A percentile compares a stretch with the other conserved stretches of the same genome.
phyloP scores from a whole-genome alignment of 2,888 invertebrate genomes.

The Polydesmus complanatus region DNA sequence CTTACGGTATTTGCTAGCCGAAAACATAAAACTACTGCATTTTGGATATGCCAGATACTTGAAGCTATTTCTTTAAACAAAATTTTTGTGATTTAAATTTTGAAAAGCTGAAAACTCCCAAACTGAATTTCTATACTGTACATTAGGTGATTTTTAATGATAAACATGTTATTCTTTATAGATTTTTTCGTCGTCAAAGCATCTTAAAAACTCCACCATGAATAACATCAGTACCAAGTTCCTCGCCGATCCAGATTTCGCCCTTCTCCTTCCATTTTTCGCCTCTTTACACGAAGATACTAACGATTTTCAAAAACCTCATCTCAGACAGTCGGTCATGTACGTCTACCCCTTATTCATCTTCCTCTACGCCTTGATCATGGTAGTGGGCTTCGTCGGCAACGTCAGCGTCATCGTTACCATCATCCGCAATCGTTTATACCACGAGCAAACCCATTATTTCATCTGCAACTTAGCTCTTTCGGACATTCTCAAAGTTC shows the following conservation, averaged over 20 bases:
- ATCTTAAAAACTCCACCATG: too few species aligned
- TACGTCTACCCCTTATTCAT: constrained; percentile 44
- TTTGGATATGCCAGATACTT: too few species aligned
- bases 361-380: constrained; percentile 45
- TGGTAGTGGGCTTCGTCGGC: constrained; percentile 41
- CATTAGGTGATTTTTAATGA: too few species aligned
- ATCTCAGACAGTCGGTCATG: constrained; percentile 40
- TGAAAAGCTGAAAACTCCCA: too few species aligned
- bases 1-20: too few species aligned
- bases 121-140: too few species aligned
- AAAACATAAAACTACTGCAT: too few species aligned
- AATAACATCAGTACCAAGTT: too few species aligned
- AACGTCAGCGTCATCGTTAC: constrained; percentile 44
- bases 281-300: constrained; percentile 32
- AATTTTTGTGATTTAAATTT: too few species aligned
- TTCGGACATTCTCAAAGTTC: constrained; percentile 50
- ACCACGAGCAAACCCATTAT: constrained; percentile 48
- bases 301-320: constrained; percentile 44
- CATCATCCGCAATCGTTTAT: constrained; percentile 37
- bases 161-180: too few species aligned
- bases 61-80: too few species aligned
- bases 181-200: too few species aligned
- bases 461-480: constrained; percentile 52
- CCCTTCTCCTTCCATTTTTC: constrained; percentile 19
- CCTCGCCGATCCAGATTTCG: neutral